Evolutionary conservation across 2,113 vertebrate genomes (phyloP).

Genomic region (Platysternon megacephalum): DNA sequence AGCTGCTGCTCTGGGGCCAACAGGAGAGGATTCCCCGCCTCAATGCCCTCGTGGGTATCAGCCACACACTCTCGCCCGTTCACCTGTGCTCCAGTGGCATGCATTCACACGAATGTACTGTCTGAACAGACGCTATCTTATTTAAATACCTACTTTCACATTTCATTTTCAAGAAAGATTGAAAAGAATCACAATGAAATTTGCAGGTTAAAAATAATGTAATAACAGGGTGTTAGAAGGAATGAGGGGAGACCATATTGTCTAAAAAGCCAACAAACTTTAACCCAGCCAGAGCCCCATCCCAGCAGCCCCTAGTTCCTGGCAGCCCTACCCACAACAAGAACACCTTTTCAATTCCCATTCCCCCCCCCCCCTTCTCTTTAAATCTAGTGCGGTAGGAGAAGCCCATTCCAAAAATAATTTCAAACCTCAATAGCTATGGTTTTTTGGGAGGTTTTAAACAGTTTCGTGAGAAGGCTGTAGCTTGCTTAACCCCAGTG

Average conservation of each 20-base stretch:
- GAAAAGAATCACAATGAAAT: neutral
- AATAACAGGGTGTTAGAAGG: neutral
- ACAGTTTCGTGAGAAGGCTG: neutral
- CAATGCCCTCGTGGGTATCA: no score
- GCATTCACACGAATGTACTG: no score
- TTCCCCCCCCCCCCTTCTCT: no score
- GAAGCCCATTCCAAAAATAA: no score
- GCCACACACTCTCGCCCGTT: no score
- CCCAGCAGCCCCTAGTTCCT: neutral
- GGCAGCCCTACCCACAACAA: no score
- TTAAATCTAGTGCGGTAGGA: no score
- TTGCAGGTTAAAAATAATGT: neutral
- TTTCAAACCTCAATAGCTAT: no score
- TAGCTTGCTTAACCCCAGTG: neutral
- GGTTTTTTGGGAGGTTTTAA: neutral
- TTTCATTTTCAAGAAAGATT: neutral
- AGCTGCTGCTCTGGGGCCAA: no score
- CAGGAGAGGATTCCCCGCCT: no score
- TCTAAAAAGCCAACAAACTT: neutral
- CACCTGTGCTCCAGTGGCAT: no score
- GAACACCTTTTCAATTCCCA: no score
- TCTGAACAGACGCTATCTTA: fast-evolving
- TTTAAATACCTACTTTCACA: neutral
- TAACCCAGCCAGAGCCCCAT: neutral
- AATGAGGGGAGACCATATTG: neutral